Conservation (phyloP, 2,113 vertebrate species). For the Prochilodus magdalenae region DNA sequence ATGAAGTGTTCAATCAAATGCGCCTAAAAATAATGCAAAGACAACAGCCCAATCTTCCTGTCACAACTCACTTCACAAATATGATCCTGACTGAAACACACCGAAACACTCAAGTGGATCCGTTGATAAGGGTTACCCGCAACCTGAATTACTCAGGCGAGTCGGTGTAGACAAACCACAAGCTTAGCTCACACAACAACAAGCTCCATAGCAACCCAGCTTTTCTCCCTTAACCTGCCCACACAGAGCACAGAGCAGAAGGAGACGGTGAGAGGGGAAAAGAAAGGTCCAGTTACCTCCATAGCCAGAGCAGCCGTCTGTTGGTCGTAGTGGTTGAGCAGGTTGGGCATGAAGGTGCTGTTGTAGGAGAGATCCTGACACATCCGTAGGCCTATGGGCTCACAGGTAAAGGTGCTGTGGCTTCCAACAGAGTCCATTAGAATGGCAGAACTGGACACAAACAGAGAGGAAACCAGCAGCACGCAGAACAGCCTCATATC, state of each 20-base stretch:
- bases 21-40: neutral
- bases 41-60: neutral
- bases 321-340: conserved; percentile 98
- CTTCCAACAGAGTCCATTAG: conserved; percentile 72
- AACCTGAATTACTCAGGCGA: conserved; percentile 27
- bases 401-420: conserved; percentile 95
- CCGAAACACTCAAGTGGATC: too few relatives aligned
- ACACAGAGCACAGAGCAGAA: neutral
- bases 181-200: conserved; percentile 40
- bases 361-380: conserved; percentile 98
- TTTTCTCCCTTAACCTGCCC: conserved; percentile 27
- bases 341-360: conserved; percentile 97
- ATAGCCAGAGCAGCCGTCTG: conserved; percentile 95
- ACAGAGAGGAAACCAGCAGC: conserved; percentile 59
- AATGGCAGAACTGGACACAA: conserved; percentile 65
- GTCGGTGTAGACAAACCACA: conserved; percentile 29
- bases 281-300: conserved; percentile 83
- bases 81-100: neutral
- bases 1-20: neutral
- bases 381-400: conserved; percentile 95
- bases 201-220: conserved; percentile 49
- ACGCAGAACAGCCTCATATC: conserved; percentile 43
- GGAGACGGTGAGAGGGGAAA: neutral
- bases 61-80: neutral
- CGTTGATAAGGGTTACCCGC: neutral